Evolutionary conservation across 1,140 invertebrate genomes (phyloP).

Genomic region (Drosophila prosaltans): DNA sequence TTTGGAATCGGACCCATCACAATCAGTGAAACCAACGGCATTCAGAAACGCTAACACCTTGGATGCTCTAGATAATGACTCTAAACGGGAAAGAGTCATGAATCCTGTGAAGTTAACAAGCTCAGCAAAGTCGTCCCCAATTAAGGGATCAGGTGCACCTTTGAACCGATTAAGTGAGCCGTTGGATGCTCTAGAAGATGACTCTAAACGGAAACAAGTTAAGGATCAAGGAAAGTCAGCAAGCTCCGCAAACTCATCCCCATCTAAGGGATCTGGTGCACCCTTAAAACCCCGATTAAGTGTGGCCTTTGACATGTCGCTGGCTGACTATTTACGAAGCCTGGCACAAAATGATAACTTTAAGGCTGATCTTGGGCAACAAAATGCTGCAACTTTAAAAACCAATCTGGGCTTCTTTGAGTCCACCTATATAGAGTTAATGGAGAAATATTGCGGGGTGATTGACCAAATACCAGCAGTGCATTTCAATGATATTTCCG

Average conservation of each 20-base stretch:
- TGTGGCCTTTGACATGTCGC: constrained; percentile 67
- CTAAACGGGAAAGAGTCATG: background rate
- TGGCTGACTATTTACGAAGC: constrained; percentile 62
- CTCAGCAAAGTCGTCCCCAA: background rate
- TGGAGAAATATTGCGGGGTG: constrained; percentile 77
- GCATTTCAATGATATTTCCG: constrained; percentile 67
- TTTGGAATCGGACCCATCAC: background rate
- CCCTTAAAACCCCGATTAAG: constrained; percentile 50
- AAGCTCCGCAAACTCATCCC: background rate
- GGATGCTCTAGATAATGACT: background rate
- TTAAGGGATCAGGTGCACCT: background rate
- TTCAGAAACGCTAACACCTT: background rate
- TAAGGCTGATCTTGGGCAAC: constrained; percentile 49
- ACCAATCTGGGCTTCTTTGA: constrained; percentile 51
- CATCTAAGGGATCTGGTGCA: background rate
- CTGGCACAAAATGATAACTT: constrained; percentile 67
- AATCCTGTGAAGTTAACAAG: background rate
- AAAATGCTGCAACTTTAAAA: constrained; percentile 42
- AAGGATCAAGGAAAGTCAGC: too few relatives aligned
- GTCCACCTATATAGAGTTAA: constrained; percentile 63
- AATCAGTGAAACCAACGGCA: background rate
- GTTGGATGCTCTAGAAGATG: background rate
- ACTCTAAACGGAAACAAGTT: background rate
- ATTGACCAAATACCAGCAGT: constrained; percentile 76
- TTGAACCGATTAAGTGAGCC: constrained; percentile 47